phyloP scores from a whole-genome alignment of 1,140 invertebrate genomes.

The Lineus longissimus region DNA sequence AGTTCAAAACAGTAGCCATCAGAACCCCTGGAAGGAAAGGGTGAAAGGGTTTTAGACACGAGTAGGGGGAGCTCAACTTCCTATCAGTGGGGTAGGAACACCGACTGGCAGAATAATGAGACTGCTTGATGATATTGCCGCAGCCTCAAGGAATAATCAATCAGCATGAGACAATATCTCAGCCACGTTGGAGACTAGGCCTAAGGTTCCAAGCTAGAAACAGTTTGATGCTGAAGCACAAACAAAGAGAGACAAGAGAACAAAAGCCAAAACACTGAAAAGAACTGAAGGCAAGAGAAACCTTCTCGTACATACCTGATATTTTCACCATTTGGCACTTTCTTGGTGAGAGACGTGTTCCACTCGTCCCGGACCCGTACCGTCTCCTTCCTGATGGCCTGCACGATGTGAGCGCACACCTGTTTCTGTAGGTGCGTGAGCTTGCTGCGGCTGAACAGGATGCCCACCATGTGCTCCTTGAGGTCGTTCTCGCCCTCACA shows the following conservation, averaged over 20 bases:
- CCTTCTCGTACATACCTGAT: constrained; percentile 24
- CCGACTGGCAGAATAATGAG: too few relatives aligned
- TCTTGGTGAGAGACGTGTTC: constrained; percentile 61
- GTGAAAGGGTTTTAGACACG: neutral
- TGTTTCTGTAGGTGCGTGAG: constrained; percentile 92
- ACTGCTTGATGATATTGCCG: too few relatives aligned
- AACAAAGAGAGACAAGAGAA: too few relatives aligned
- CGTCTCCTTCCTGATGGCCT: constrained; percentile 86
- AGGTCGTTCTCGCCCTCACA: constrained; percentile 77
- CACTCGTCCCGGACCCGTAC: constrained; percentile 81
- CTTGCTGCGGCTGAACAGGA: constrained; percentile 89
- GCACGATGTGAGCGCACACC: constrained; percentile 88
- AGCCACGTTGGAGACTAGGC: too few relatives aligned
- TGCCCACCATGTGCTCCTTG: constrained; percentile 94
- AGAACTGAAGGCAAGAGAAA: too few relatives aligned
- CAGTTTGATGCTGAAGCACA: too few relatives aligned
- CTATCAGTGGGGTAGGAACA: too few relatives aligned
- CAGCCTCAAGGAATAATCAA: too few relatives aligned
- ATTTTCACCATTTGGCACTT: constrained; percentile 13
- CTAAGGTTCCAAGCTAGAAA: too few relatives aligned
- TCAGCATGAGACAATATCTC: too few relatives aligned
- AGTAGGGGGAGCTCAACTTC: neutral
- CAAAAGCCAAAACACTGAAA: too few relatives aligned
- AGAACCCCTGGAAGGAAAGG: constrained; percentile 48
- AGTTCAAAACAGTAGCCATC: constrained; percentile 98